Evolutionary conservation across 2,888 invertebrate genomes (phyloP), one percentile per base, ranked within the genome.

Genomic region (Adela reaumurella): DNA sequence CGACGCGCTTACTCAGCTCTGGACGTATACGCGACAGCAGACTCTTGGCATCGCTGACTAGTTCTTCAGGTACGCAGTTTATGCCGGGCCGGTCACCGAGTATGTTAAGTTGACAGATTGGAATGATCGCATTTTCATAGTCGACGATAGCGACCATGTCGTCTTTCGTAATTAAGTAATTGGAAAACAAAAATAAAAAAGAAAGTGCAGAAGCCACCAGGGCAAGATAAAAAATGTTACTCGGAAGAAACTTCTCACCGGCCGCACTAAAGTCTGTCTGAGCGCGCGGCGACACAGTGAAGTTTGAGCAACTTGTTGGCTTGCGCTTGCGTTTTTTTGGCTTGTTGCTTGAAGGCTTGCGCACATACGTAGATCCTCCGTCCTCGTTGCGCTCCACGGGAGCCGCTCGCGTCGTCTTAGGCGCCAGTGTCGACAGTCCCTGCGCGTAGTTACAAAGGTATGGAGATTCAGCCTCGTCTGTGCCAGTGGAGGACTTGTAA

Each of bases 391-490:
- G 57, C 51, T 77, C 74, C 2, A 69, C 51, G 3, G 66, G 52
- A 3, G 62, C 54, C 1, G 65, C 52, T 59, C 68, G 74, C 2
- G 65, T 57, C 2, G 64, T 62, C n/a, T 77, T 76, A 1, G 77
- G 58, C 53, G 78, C 76, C 2, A 78, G 58, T 5, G 77, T 52
- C 14, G 84, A 81, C 52, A 88, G 63, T 51, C 86, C 80, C 51
- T 83, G 76, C 0, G 88, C 87, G 57, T 88, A 89, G 59, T 85
- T 88, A 59, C 87, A 87, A 59, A 88, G 70, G 65, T 85, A 88
- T 48, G 88, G 87, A 56, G 87, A 85, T 61, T 87, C 85, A 52
- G 81, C 80, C 62, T 82, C 79, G 56, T 80, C 67, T 44, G 70
- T 67, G 2, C 76, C 67, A 29, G 68, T 69, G 18, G 71, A 65